These are phyloP conservation scores for Trachelus stipa DNA, from an alignment of 2,888 invertebrate genomes.

Conservation along the genomic window DNA sequence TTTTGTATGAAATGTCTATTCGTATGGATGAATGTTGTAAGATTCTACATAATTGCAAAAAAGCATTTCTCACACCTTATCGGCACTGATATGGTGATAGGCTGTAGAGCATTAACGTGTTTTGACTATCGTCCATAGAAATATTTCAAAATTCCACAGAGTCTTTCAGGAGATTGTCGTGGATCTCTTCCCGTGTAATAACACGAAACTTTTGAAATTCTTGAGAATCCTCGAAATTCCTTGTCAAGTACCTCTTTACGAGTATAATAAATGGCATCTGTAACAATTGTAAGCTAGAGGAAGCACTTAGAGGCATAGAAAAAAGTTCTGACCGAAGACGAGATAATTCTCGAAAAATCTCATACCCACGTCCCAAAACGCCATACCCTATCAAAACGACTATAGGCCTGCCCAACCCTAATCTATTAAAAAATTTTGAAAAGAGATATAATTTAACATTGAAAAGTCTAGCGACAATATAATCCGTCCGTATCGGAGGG, in stretches of 20 bases:
- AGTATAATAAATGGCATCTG: neutral
- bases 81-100: neutral
- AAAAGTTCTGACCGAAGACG: neutral
- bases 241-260: neutral
- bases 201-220: neutral
- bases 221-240: neutral
- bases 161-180: neutral
- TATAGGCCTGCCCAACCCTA: neutral
- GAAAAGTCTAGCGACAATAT: neutral
- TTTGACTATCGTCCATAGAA: neutral
- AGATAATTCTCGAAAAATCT: neutral
- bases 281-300: neutral
- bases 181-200: neutral
- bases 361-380: neutral
- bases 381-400: neutral
- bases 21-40: neutral
- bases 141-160: neutral
- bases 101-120: neutral
- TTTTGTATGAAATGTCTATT: no score
- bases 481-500: conserved; percentile 38
- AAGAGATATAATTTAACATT: neutral
- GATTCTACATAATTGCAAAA: neutral
- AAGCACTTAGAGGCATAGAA: neutral
- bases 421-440: neutral
- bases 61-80: neutral